Evolutionary conservation across 2,888 invertebrate genomes (phyloP).

Genomic region (Melieria crassipennis): DNA sequence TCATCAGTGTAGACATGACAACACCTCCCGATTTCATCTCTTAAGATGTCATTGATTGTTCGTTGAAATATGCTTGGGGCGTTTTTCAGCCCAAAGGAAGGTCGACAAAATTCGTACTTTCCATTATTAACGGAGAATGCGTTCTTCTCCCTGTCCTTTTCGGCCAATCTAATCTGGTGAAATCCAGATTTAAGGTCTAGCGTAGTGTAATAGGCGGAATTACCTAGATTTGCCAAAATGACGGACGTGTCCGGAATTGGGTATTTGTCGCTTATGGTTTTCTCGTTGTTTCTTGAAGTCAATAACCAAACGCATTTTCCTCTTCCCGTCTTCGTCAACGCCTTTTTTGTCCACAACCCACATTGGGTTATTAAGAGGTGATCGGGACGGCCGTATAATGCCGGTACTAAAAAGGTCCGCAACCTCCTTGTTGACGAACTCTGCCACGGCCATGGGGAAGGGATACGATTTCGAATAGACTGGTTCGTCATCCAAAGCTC

Average conservation of each 20-base stretch:
- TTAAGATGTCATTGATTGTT: constrained; percentile 39
- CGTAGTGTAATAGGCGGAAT: constrained; percentile 22
- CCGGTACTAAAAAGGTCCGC: too few relatives aligned
- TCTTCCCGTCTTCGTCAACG: too few relatives aligned
- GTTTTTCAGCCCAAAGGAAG: constrained; percentile 29
- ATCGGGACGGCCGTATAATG: too few relatives aligned
- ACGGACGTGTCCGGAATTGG: constrained; percentile 17
- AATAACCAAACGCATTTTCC: too few relatives aligned
- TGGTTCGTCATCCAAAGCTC: too few relatives aligned
- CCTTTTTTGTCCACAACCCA: too few relatives aligned
- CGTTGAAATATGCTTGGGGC: constrained; percentile 23
- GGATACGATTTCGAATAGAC: too few relatives aligned
- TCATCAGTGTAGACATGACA: constrained; percentile 41
- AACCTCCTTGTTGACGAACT: too few relatives aligned
- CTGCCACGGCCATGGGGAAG: too few relatives aligned
- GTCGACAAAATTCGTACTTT: constrained; percentile 19
- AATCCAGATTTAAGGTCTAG: constrained; percentile 27
- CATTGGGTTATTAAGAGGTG: too few relatives aligned
- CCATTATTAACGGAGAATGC: constrained; percentile 19
- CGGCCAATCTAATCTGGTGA: constrained; percentile 31
- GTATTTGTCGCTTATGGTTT: constrained; percentile 10
- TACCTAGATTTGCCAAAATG: constrained; percentile 27
- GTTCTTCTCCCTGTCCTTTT: constrained; percentile 29
- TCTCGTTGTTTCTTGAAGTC: background rate
- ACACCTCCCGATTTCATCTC: constrained; percentile 38